Evolutionary conservation across 2,797 vertebrate species (phyloP), one percentile per base, ranked within the genome.

Genomic region (Liasis olivaceus): DNA sequence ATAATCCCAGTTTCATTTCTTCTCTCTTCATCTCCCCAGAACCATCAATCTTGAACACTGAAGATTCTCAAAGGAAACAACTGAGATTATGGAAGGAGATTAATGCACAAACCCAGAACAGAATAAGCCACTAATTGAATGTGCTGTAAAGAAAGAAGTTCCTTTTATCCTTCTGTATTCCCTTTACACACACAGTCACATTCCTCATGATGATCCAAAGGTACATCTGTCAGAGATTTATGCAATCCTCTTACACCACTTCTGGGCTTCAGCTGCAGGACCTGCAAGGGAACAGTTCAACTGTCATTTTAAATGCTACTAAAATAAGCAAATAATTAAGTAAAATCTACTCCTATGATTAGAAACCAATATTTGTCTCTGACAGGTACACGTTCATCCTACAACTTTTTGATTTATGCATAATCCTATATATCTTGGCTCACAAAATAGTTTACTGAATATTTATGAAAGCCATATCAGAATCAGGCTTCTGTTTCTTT

Each of bases 131-230:
- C 93, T 59, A 95, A 95, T 94, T 96, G 93, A 95, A 93, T 72
- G 95, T 94, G 97, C 95, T 96, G 96, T 89, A 94, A 95, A 95
- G 92, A 94, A 94, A 91, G 93, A 87, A 89, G 89, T 93, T 64
- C 72, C 0, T 4, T 95, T 97, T 98, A 98, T 97, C 98, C 99
- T 97, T 98, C 98, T 3, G 96, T 96, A 97, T 98, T 98, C 91
- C 99, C 98, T 97, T 98, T 98, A 96, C 99, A 99, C 94, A 98
- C 98, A 96, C 99, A 99, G 97, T 98, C 97, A 94, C 99, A 99
- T 96, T 99, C 99, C 94, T 99, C 99, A 0, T 99, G 99, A 97
- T 99, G 99, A 95, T 99, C 99, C 98, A 99, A 96, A 91, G 98
- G 96, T 94, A 99, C 99, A 26, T 99, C 99, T 0, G 99, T 98